Conservation (phyloP, 2,797 vertebrate genomes). For the Cynopterus sphinx region DNA sequence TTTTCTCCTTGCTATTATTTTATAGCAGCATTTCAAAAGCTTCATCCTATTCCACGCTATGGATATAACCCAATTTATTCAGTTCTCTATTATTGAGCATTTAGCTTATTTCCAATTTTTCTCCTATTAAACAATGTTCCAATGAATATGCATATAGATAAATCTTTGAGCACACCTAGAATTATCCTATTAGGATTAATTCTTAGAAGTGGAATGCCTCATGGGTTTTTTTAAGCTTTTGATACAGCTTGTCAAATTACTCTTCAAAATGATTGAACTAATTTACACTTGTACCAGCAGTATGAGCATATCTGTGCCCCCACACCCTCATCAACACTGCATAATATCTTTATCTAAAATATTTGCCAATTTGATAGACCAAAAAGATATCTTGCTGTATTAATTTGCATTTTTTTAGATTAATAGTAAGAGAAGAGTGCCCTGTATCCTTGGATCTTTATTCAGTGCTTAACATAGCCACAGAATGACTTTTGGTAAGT, state of each 20-base stretch:
- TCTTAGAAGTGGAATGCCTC: constrained; percentile 65
- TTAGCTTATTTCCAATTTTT: constrained; percentile 56
- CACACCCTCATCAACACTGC: constrained; percentile 67
- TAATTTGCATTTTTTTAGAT: constrained; percentile 61
- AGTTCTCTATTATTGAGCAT: constrained; percentile 55
- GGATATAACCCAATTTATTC: constrained; percentile 32
- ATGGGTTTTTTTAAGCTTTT: constrained; percentile 61
- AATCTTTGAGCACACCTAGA: constrained; percentile 70
- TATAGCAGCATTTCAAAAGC: constrained; percentile 34
- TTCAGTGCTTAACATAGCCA: background rate
- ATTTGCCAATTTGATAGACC: constrained; percentile 66
- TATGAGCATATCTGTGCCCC: constrained; percentile 13
- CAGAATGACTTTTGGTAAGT: background rate
- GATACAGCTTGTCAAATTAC: constrained; percentile 70
- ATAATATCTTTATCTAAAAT: constrained; percentile 75
- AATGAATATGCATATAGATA: constrained; percentile 75
- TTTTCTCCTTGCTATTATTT: constrained; percentile 34
- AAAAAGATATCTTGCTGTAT: constrained; percentile 59
- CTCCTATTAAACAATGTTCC: constrained; percentile 66
- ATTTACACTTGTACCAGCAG: constrained; percentile 64
- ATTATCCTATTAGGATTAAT: constrained; percentile 75
- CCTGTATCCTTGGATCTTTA: constrained; percentile 31
- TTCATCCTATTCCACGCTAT: background rate
- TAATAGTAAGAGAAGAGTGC: constrained; percentile 23
- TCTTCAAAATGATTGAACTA: constrained; percentile 75